Base-by-base conservation (phyloP, 2,888 invertebrate genomes). In the Aelia acuminata region DNA sequence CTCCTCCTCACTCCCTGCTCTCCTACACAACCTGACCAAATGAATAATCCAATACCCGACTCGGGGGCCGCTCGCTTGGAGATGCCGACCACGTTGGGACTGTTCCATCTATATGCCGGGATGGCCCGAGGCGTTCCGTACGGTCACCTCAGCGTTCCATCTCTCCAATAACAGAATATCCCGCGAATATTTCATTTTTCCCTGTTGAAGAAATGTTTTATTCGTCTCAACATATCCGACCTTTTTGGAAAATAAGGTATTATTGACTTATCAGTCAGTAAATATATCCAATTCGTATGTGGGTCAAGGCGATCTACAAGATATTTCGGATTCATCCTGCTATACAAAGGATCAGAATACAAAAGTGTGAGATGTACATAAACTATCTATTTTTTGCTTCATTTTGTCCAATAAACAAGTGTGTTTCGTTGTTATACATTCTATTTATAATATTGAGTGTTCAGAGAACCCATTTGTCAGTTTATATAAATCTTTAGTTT, bases 41-140 rank as follows among this genome's bases (percentile, higher is more conserved):
- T 80, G 80, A 80, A 80, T 80, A 80, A 80, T n/a, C 43, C 80
- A 80, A 80, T 80, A 47, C 43, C 20, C 1, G 43, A n/a, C 10
- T 20, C 43, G n/a, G n/a, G n/a, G n/a, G n/a, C n/a, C n/a, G n/a
- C n/a, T n/a, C 13, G 80, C 10, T 80, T 80, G 43, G 15, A 10
- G 80, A 80, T 80, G 80, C 80, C 2, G 13, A 1, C n/a, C 80
- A 80, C 80, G 80, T n/a, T 47, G n/a, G 10, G n/a, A 22, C 3
- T 3, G 43, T 43, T 80, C 43, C 80, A 80, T 80, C 43, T 80
- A 80, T 80, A 80, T 80, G 80, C 80, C n/a, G 22, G 26, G 39
- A 75, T 4, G 39, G 75, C 22, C 8, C 13, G 75, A 11, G 43
- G n/a, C 39, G 8, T 15, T 18, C n/a, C 39, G 8, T 15, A 20